Percentiles rank a stretch among this genome's conserved stretches.
Evolutionary conservation across 2,888 invertebrate species (phyloP).

Genomic region (Ctena decussata): DNA sequence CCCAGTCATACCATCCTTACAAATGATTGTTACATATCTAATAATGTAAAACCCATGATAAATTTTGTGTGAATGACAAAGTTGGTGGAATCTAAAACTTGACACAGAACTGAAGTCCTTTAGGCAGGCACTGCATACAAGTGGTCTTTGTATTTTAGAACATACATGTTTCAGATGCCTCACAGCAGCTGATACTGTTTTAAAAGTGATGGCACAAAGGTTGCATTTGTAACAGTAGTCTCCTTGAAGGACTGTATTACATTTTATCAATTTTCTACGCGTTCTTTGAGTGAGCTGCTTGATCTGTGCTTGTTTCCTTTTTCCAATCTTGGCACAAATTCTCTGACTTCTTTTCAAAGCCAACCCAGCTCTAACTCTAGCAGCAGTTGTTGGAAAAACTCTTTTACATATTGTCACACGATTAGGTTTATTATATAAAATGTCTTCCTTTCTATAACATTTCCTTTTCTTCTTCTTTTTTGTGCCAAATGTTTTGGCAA

Average conservation of each 20-base stretch:
- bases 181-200: not conserved
- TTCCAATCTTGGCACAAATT: not conserved
- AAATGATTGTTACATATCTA: not conserved
- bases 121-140: not conserved
- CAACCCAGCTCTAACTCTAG: not conserved
- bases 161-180: not conserved
- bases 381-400: not conserved
- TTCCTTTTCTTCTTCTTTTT: not conserved
- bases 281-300: not conserved
- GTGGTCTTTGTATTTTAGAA: not conserved
- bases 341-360: not conserved
- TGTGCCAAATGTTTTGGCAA: not conserved
- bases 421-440: not conserved
- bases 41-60: not conserved
- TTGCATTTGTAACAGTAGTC: not conserved
- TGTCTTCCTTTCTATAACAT: not conserved
- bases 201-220: not conserved
- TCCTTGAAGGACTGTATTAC: not conserved
- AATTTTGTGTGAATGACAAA: not conserved
- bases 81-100: not conserved
- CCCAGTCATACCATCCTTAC: not conserved
- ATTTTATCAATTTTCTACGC: not conserved
- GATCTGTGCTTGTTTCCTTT: not conserved
- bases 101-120: not conserved
- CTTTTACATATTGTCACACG: not conserved